Base-by-base conservation (phyloP, 2,888 invertebrate genomes). In the Leptinotarsa juncta region DNA sequence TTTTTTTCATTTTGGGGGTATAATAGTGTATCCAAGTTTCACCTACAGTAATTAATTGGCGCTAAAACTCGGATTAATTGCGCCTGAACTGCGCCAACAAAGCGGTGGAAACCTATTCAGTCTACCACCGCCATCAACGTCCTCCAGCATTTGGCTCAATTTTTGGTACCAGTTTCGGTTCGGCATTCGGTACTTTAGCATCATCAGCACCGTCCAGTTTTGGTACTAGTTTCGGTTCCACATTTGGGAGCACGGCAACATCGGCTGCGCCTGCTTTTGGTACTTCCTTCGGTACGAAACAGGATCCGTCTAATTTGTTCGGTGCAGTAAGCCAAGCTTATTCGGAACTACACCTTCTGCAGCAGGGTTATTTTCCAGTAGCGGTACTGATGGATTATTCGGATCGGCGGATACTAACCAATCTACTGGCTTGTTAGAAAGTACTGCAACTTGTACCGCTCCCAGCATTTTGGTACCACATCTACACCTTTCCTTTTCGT, bases 41-140 rank as follows among this genome's bases (percentile, higher is more conserved):
- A 32, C 7, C 32, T 7, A 32, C 2, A 32, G 32, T 32, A 7
- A 32, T 32, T 32, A 32, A 32, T 32, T 32, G 7, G 32, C 32
- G 32, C 32, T 1, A 32, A 32, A 32, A 32, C 32, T 32, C 7
- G 32, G 7, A 32, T 32, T 32, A 7, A 7, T 2, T 32, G 7
- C 32, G 7, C 32, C 7, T 32, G 32, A 32, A 7, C 32, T 7
- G 32, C 32, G 32, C 32, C 7, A 32, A 32, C 32, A 32, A 7
- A 32, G 32, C 32, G 7, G 7, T 32, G 32, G 32, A 32, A 32
- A 32, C 26, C 26, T 32, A 32, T 32, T 32, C 32, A 32, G 7
- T 32, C 32, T 32, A 32, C 7, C 32, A 32, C 32, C 70, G 84
- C 86, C 1, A 87, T 88, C 77, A 93, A 93, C 69, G 92, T 98